Base-by-base conservation (phyloP, 1,140 invertebrate species). In the Copidosoma floridanum region DNA sequence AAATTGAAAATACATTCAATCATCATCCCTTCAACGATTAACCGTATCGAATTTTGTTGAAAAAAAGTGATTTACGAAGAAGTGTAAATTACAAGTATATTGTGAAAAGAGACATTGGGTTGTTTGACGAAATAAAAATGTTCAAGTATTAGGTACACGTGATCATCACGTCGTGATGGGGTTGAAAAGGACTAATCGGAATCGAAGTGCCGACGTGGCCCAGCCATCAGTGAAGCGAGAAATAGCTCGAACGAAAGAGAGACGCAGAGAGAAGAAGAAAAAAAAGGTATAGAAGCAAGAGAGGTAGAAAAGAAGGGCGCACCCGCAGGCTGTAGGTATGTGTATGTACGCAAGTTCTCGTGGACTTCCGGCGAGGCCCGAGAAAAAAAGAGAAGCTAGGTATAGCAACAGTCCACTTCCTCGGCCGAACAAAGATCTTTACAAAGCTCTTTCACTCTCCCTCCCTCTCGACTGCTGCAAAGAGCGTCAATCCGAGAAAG, bases 401-500 rank as follows among this genome's bases (percentile, higher is more conserved):
- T 60, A 66, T 18, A 56, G 46, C 57, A 62, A 40, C 66, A 62
- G 65, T 68, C 65, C 70, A 75, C 69, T 75, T 77, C 76, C 76
- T 72, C 68, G 56, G n/a, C 59, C 63, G 71, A 75, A 78, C 76
- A 78, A 78, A 77, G 75, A 76, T 78, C 73, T 75, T 77, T 77
- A 75, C 64, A 75, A 76, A 72, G 64, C 66, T 60, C 58, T 37
- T 66, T 60, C 50, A 32, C 43, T 35, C 44, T 47, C 21, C 23
- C 8, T 24, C 24, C 66, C 63, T 63, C 68, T 66, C 67, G 67
- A 75, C n/a, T n/a, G 75, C 68, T 73, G 67, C 72, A n/a, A n/a
- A 32, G 6, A 75, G 73, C 69, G 66, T 68, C 67, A 67, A 65
- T 65, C 58, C 41, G 47, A 61, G 56, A n/a, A 46, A 24, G 44